Evolutionary conservation across 2,888 invertebrate genomes (phyloP), one percentile per base, ranked within the genome.

Genomic region (Abrostola triplasia): DNA sequence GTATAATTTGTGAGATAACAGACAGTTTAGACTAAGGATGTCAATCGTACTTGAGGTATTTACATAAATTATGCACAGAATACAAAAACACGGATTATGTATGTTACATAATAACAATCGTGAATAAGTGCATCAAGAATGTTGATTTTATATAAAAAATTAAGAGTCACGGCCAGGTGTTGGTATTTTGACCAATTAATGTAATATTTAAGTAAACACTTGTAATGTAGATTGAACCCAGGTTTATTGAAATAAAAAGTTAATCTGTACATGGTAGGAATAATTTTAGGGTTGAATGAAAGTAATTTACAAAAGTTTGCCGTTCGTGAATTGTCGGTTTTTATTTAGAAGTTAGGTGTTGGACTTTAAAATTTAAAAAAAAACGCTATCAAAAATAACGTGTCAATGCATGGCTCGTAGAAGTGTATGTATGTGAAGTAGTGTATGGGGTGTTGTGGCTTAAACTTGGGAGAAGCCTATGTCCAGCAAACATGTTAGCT

Each of bases 111-210:
- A 70, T 63, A 65, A 13, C 6, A 38, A 38, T 36, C 40, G 24
- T 67, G 47, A 64, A 51, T 60, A 51, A 52, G 38, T 63, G 64
- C 53, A 65, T 12, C 36, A 64, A 63, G 12, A 68, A 67, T 66
- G 62, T 53, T 7, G 49, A 47, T 53, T 40, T 61, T 36, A 51
- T 40, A 36, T 37, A 51, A 42, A 44, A 59, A 62, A 58, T n/a
- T 7, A 49, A 24, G 40, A 76, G 73, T 69, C 79, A 76, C 1
- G 67, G 64, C 40, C 68, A 68, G 44, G 1, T 70, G 52, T 61
- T 79, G 60, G 50, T 73, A 79, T 65, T 77, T 75, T 40, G 8
- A 5, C 12, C 0, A 12, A 49, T 13, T 36, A 35, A 47, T 12
- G n/a, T 24, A 58, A 48, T 24, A 24, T 24, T 24, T 24, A 24